Conservation (phyloP, 1,140 invertebrate species). For the Melitaea cinxia region DNA sequence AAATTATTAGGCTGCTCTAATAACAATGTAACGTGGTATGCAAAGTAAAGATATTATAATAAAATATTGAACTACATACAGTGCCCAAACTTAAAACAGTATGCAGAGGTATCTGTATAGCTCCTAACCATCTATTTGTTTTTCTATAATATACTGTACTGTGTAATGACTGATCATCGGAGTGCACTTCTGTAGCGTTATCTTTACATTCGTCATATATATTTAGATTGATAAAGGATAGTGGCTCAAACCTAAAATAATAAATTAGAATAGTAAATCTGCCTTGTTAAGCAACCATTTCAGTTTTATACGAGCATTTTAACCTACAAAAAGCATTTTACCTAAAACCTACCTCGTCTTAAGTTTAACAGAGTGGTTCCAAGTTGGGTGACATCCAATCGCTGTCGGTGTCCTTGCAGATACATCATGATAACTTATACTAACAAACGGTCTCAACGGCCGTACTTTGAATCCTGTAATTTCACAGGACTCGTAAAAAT, state of each 20-base stretch:
- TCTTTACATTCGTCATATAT: constrained; percentile 66
- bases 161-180: constrained; percentile 44
- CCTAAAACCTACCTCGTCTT: constrained; percentile 49
- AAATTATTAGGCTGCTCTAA: constrained; percentile 30
- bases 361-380: constrained; percentile 66
- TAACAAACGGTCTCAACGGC: constrained; percentile 59
- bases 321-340: not conserved
- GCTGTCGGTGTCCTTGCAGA: constrained; percentile 50
- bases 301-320: no score
- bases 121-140: constrained; percentile 65
- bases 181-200: constrained; percentile 39
- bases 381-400: constrained; percentile 66
- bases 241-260: constrained; percentile 51
- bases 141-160: constrained; percentile 51
- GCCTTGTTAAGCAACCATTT: no score
- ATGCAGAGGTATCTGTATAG: constrained; percentile 54
- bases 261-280: constrained; percentile 17
- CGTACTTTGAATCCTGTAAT: constrained; percentile 63
- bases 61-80: constrained; percentile 43
- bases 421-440: constrained; percentile 50
- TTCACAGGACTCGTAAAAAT: not conserved
- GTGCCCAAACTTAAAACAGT: constrained; percentile 56
- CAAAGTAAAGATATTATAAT: not conserved
- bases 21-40: no score
- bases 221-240: constrained; percentile 60